Evolutionary conservation across 1,140 invertebrate species (phyloP).

Genomic region (Helicoverpa zea): DNA sequence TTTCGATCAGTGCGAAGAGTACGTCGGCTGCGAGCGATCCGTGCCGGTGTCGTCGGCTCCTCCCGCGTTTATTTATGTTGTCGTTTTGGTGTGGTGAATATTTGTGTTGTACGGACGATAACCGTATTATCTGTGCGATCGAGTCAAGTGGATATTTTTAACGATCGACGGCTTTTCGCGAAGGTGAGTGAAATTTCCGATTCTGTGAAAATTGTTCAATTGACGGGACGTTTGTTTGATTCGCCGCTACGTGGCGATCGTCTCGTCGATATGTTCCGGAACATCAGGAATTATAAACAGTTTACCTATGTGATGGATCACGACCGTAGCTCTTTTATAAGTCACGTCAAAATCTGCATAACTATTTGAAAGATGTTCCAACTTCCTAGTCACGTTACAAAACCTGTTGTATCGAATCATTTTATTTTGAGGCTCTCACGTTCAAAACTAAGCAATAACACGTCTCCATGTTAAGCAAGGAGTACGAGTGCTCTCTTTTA

Average conservation of each 20-base stretch:
- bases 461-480: not conserved
- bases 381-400: slow-evolving; percentile 15
- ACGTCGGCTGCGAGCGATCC: slow-evolving; percentile 64
- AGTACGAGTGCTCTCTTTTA: not conserved
- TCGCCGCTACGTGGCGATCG: slow-evolving; percentile 78
- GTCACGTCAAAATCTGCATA: slow-evolving; percentile 28
- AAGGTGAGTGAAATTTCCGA: slow-evolving; percentile 81
- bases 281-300: slow-evolving; percentile 56
- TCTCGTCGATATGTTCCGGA: slow-evolving; percentile 71
- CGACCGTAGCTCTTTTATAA: slow-evolving; percentile 6
- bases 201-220: slow-evolving; percentile 64
- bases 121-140: slow-evolving; percentile 85
- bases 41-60: slow-evolving; percentile 66
- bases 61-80: slow-evolving; percentile 85
- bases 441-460: slow-evolving; percentile 5
- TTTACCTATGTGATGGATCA: not conserved
- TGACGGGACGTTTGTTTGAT: slow-evolving; percentile 61
- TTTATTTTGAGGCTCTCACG: slow-evolving; percentile 20
- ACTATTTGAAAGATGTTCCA: not conserved
- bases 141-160: slow-evolving; percentile 82
- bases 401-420: slow-evolving; percentile 33
- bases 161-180: slow-evolving; percentile 74
- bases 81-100: slow-evolving; percentile 86
- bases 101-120: slow-evolving; percentile 85
- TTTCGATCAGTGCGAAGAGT: slow-evolving; percentile 79